Evolutionary conservation across 92 coral and sea anemone species (phyloP), one percentile per base, ranked within the genome.

Genomic region (Palythoa grandiflora): DNA sequence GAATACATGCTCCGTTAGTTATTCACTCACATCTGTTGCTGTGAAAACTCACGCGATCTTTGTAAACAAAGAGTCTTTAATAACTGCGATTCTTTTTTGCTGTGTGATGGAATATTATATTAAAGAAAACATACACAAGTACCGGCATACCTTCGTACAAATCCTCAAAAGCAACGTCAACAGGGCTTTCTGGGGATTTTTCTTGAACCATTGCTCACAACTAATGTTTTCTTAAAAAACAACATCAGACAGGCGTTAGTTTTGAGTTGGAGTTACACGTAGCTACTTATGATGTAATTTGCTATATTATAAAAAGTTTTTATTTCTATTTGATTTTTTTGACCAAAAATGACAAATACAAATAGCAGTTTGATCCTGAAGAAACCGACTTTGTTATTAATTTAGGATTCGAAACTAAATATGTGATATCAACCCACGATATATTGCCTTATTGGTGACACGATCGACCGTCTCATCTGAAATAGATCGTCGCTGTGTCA

Each of bases 131-230:
- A 47, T 3, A 16, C 4, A 11, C 9, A 38, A 10, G 15, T 74
- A 5, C 44, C 7, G 15, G 20, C 51, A 11, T 66, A 65, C 86
- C 86, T 81, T 81, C 86, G 38, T 81, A 81, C 52, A 81, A 50
- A 71, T 81, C 86, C 66, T 81, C 52, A 57, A 81, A 81, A 6
- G 86, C 86, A 15, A 74, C 86, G 39, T 81, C 86, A 0, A 81
- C 86, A 1, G 86, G 86, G 55, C 86, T 66, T 21, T 66, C 86
- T 47, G 75, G 86, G 10, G 86, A 47, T 59, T 81, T 81, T 37
- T 81, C 86, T 28, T 66, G 86, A 47, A 81, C 86, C 86, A 81
- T 81, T 47, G 68, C 83, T 78, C 50, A 38, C 16, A 44, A 63
- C 11, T 6, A 63, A 63, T 1, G 70, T 3, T 19, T 63, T 35